Evolutionary conservation across 2,113 vertebrate species (phyloP), one percentile per base, ranked within the genome.

Genomic region (Anguilla japonica): DNA sequence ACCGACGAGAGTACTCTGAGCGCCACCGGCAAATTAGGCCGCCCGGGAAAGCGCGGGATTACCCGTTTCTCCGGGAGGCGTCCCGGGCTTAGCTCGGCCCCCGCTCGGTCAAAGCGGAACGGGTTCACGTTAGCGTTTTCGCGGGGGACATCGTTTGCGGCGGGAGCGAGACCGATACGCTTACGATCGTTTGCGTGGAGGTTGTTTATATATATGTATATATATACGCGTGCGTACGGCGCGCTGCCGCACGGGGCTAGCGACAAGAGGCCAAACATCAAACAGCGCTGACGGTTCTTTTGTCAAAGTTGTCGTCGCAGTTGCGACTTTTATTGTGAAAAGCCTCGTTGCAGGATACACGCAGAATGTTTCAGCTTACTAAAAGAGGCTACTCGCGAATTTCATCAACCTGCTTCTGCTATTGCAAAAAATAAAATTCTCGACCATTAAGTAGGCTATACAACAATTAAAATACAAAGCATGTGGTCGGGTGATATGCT

Each of bases 51-150:
- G 86, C 84, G 41, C 13, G 81, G 34, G 34, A 34, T 34, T 34
- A 9, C 60, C 79, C 39, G 60, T 89, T 90, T 88, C 78, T 78
- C 84, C 41, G 71, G 80, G 81, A 85, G 83, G 82, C 41, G 50
- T 16, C 14, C 20, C 34, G 1, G 11, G 14, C 39, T 75, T 83
- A 84, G 84, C 89, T 86, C 20, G 81, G 88, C 88, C 43, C 89
- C 43, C 89, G 83, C 87, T 89, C 63, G 85, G 86, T 85, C 88
- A 92, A 34, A 34, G 92, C 87, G 26, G 20, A 82, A 86, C 41
- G 50, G 34, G 81, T 53, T 87, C 83, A 53, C 81, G 40, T 87
- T 86, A 88, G 86, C 18, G 79, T 85, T 83, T 79, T 86, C 89
- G 84, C 81, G 63, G 82, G 89, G 89, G 83, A 41, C 43, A 50